Conservation (phyloP, 2,113 vertebrate species). For the Stomatorhinus ivindoensis region DNA sequence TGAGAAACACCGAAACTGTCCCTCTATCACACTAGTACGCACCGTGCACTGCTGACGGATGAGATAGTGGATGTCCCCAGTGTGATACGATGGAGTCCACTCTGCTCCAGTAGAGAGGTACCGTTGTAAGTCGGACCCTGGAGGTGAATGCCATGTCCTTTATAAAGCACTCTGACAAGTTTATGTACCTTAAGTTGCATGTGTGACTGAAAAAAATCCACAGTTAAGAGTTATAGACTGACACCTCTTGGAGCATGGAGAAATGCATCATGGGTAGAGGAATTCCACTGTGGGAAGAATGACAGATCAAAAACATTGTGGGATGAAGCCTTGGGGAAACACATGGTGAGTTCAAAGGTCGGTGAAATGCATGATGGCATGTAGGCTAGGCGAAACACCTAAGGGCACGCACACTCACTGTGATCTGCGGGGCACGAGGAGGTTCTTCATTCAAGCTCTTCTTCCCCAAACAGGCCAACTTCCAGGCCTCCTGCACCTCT, state of each 20-base stretch:
- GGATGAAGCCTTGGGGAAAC: slow-evolving; percentile 5
- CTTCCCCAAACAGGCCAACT: slow-evolving; percentile 74
- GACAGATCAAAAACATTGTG: slow-evolving; percentile 21
- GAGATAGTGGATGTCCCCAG: slow-evolving; percentile 93
- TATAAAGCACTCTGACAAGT: background rate
- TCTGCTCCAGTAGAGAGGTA: slow-evolving; percentile 90
- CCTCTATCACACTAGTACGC: slow-evolving; percentile 64
- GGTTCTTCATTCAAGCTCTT: slow-evolving; percentile 77
- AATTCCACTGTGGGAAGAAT: background rate
- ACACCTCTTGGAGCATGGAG: background rate
- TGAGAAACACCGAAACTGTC: slow-evolving; percentile 45
- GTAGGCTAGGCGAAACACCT: slow-evolving; percentile 25
- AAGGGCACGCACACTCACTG: slow-evolving; percentile 45
- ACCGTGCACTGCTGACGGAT: slow-evolving; percentile 93
- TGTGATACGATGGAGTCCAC: slow-evolving; percentile 92
- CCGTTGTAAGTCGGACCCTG: slow-evolving; percentile 90
- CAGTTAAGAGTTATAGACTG: background rate
- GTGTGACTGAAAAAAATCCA: background rate
- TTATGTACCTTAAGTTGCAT: background rate
- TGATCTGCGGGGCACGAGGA: slow-evolving; percentile 64
- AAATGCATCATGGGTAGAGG: background rate
- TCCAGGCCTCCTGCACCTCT: slow-evolving; percentile 86
- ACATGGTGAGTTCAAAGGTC: slow-evolving; percentile 17
- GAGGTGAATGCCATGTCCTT: background rate
- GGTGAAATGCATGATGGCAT: slow-evolving; percentile 31